A percentile compares a stretch with the other conserved stretches of the same genome.
These are phyloP conservation scores for Oncorhynchus nerka DNA, from an alignment of 2,113 vertebrate genomes.

Conservation along the genomic window DNA sequence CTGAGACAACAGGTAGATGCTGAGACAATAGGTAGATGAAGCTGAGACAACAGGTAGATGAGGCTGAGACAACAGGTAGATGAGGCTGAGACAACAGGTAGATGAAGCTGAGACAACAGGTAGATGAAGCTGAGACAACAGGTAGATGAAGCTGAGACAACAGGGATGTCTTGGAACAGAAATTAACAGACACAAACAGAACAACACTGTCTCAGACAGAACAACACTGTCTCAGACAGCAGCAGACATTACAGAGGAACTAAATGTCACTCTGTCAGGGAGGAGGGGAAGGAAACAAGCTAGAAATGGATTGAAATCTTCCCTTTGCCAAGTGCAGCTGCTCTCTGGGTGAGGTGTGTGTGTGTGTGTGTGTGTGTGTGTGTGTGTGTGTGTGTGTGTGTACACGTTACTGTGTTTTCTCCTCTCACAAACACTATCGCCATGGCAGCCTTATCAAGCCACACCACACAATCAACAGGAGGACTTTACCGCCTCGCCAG, in stretches of 20 bases:
- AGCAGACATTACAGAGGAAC: constrained; percentile 25
- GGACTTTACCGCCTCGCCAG: constrained; percentile 59
- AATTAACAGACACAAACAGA: no score
- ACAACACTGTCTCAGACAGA: constrained; percentile 22
- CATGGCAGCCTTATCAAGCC: constrained; percentile 60
- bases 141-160: no score
- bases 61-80: no score
- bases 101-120: no score
- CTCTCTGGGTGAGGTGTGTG: background rate
- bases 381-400: no score
- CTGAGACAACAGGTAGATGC: no score
- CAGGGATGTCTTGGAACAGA: no score
- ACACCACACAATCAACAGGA: constrained; percentile 51
- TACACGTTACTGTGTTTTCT: constrained; percentile 29
- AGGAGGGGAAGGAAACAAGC: constrained; percentile 34
- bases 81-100: no score
- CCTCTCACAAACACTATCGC: constrained; percentile 40
- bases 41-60: no score
- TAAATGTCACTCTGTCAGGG: constrained; percentile 25
- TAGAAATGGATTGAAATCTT: constrained; percentile 36
- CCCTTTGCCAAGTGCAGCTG: background rate
- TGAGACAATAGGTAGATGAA: no score
- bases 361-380: background rate
- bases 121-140: no score
- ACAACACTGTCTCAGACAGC: constrained; percentile 28